Percentiles rank a stretch among this genome's conserved stretches.
These are phyloP conservation scores for Spodoptera litura DNA, from an alignment of 1,140 invertebrate genomes.

Conservation along the genomic window DNA sequence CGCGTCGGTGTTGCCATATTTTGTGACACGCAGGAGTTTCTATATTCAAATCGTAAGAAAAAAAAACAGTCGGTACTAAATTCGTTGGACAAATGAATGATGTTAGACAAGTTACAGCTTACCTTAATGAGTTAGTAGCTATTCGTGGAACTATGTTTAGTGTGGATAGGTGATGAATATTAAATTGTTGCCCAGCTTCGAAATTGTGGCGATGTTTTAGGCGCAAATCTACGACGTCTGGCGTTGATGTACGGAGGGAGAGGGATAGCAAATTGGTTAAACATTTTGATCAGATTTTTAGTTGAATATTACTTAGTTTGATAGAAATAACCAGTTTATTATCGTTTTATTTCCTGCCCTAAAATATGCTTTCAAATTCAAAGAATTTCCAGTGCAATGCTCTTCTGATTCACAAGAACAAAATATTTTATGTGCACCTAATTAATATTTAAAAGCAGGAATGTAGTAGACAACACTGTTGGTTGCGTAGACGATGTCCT, in stretches of 20 bases:
- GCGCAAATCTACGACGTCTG: too few species aligned
- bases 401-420: neutral
- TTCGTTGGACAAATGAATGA: constrained; percentile 24
- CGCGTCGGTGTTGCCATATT: constrained; percentile 27
- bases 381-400: too few species aligned
- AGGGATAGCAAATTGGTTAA: too few species aligned
- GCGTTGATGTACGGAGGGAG: too few species aligned
- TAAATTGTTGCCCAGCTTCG: neutral
- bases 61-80: constrained; percentile 23
- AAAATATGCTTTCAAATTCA: too few species aligned
- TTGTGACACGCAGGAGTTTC: neutral
- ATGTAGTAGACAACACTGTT: constrained; percentile 27
- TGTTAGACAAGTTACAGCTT: constrained; percentile 8
- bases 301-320: too few species aligned
- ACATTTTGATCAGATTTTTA: too few species aligned
- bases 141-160: constrained; percentile 2
- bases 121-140: constrained; percentile 17
- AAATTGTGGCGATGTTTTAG: neutral
- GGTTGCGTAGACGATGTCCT: constrained; percentile 48
- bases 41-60: constrained; percentile 17
- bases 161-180: neutral
- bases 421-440: neutral
- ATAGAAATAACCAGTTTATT: too few species aligned
- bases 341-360: too few species aligned
- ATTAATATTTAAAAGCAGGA: constrained; percentile 7